Percentiles rank a stretch among this genome's conserved stretches.
phyloP scores from a whole-genome alignment of 2,888 invertebrate genomes.

The Mimachlamys varia region DNA sequence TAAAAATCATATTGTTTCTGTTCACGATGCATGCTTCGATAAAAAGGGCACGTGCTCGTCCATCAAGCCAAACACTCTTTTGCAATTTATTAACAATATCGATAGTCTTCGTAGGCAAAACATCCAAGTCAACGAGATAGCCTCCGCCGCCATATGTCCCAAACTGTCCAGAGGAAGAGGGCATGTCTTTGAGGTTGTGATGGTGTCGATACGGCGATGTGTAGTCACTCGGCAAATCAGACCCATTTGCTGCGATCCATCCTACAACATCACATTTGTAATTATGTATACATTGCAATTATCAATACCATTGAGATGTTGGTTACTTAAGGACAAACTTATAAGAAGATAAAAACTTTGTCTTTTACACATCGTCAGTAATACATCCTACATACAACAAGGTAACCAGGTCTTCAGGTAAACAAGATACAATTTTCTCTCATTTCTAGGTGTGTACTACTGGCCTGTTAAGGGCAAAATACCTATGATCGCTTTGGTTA shows the following conservation, averaged over 20 bases:
- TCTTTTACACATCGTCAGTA: no score
- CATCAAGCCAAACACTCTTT: not conserved
- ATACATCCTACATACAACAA: no score
- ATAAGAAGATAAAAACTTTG: no score
- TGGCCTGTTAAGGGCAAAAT: no score
- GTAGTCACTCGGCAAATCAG: not conserved
- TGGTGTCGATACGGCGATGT: not conserved
- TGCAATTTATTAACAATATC: not conserved
- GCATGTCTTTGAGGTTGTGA: not conserved
- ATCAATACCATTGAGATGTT: no score
- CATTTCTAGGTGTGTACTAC: no score
- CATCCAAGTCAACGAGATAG: not conserved
- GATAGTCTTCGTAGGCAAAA: not conserved
- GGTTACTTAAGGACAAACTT: no score
- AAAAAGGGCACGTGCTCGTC: not conserved
- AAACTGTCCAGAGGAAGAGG: not conserved
- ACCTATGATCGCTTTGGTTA: no score
- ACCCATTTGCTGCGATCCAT: not conserved
- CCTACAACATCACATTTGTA: not conserved
- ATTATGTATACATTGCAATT: not conserved
- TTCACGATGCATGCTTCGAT: not conserved
- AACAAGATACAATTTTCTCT: no score
- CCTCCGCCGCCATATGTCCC: not conserved
- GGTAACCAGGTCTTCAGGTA: no score
- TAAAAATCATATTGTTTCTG: conserved; percentile 8